A percentile compares a stretch with the other conserved stretches of the same genome.
Conservation (phyloP, 2,113 vertebrate genomes). For the Glaucomys volans region DNA sequence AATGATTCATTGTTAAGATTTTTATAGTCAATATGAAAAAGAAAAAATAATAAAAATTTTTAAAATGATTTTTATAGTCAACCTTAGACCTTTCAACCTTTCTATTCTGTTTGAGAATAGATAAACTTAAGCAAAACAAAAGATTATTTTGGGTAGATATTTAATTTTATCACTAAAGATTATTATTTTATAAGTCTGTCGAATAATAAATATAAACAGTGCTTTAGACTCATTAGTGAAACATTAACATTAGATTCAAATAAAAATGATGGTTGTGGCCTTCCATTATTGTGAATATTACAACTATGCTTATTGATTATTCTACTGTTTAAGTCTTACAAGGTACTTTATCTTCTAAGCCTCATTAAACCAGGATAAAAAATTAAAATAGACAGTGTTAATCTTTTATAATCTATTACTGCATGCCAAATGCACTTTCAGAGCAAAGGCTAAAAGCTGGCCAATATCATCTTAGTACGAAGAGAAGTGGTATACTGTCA, state of each 20-base stretch:
- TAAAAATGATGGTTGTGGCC: constrained; percentile 37
- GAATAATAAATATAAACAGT: constrained; percentile 36
- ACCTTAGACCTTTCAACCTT: background rate
- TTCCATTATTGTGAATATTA: constrained; percentile 50
- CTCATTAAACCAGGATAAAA: constrained; percentile 74
- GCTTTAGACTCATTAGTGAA: constrained; percentile 28
- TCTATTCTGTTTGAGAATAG: background rate
- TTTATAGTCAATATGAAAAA: background rate
- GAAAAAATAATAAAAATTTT: no score
- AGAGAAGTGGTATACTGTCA: background rate
- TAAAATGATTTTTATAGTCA: background rate
- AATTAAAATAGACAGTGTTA: constrained; percentile 66
- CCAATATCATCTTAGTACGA: background rate
- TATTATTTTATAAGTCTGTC: constrained; percentile 29
- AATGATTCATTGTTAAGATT: background rate
- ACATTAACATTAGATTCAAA: constrained; percentile 53
- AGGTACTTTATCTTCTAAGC: constrained; percentile 65
- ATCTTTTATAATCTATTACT: constrained; percentile 73
- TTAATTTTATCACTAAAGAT: background rate
- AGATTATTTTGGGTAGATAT: background rate
- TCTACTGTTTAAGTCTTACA: constrained; percentile 48
- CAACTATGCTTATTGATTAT: constrained; percentile 71
- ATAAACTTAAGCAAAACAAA: background rate
- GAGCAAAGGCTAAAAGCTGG: constrained; percentile 50
- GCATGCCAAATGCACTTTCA: constrained; percentile 45